Base-by-base conservation (phyloP, 1,140 invertebrate genomes). In the Bombus breviceps region DNA sequence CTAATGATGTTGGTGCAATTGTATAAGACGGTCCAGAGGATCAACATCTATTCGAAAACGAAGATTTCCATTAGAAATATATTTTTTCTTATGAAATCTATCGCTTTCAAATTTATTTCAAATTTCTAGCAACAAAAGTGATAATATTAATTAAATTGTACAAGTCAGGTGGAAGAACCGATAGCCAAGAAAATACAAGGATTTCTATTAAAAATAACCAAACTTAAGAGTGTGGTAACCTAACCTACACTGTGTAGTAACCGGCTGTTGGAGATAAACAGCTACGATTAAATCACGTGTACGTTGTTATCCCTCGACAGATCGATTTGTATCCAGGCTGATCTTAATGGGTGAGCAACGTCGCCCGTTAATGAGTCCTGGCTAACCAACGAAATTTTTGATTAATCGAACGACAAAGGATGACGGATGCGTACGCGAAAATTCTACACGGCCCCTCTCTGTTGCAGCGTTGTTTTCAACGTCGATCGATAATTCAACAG, bases 311-410 rank as follows among this genome's bases (percentile, higher is more conserved):
- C 37, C 37, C 15, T n/a, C 22, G 57, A 41, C 15, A n/a, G 75
- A 77, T 77, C 75, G 57, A 62, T 77, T 77, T 62, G 57, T 77
- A 41, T 77, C 25, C 43, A 57, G 32, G 28, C 6, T 41, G 75
- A 77, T 39, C 9, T 43, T 77, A n/a, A 64, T 41, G 37, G 37
- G 9, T 15, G 37, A 39, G 28, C 22, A 57, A n/a, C 69, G 28
- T 41, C 10, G 9, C 3, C 37, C 18, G 72, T 75, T 75, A 75
- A 75, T 15, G 43, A 53, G 43, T 12, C 8, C 18, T n/a, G 75
- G 37, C 8, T 10, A 32, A 15, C 25, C 57, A 12, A 62, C 37
- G 57, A 64, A 62, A 77, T 22, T 37, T 77, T 77, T 77, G 75
- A 77, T 77, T 77, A 77, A 77, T 64, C 75, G 53, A 13, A 25